Evolutionary conservation across 1,140 invertebrate genomes (phyloP), one percentile per base, ranked within the genome.

Genomic region (Lasioglossum albipes): DNA sequence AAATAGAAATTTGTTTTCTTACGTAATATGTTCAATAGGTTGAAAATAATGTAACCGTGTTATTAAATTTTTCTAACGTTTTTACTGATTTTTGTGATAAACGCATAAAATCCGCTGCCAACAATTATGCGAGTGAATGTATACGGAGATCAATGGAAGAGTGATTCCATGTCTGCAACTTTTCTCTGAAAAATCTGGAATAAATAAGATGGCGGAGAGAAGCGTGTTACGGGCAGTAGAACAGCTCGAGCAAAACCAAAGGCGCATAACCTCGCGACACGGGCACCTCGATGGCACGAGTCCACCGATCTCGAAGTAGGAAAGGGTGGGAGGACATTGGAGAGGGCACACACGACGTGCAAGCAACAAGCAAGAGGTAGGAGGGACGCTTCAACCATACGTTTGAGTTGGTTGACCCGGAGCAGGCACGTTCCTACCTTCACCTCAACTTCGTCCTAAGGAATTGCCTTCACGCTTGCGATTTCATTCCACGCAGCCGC

Each of bases 321-420:
- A 90, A 82, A 82, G 75, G 84, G 86, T 77, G 84, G 77, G 79
- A 81, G 83, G 82, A 73, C 78, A 65, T 68, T 85, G 87, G 89
- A 85, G 84, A 88, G 88, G 86, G 84, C 69, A 86, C 86, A 85
- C 85, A 88, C 86, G 85, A 89, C 84, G 84, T 88, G 85, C 87
- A 87, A 90, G 84, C 83, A 88, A 87, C 82, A 85, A 84, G 83
- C 75, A 84, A 84, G 84, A 84, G 71, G 69, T 57, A 67, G 76
- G 81, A 82, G 79, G 77, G 73, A 80, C 79, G 57, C 69, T 75
- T 49, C 88, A 75, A 85, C 83, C 79, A 80, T 89, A 91, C 89
- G 85, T 90, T 89, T 89, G 91, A 93, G 91, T 93, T 93, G 91
- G 91, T 93, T 92, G 92, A 92, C 92, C 91, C 89, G 91, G 81